Conservation (phyloP, 2,797 vertebrate genomes). For the Hafferia zeledoni region DNA sequence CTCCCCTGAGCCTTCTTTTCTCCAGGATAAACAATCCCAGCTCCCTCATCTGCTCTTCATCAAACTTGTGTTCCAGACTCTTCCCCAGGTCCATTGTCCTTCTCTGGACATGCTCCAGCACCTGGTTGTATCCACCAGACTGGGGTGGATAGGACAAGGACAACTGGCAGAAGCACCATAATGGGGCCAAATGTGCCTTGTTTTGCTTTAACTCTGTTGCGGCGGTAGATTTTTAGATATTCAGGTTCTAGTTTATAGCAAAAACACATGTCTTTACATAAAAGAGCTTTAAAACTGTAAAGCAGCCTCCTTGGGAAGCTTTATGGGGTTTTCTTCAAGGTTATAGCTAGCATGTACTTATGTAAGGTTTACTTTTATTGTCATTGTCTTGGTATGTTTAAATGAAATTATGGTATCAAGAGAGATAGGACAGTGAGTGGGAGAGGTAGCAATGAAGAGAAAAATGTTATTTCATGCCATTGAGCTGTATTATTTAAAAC, state of each 20-base stretch:
- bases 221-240: background rate
- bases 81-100: background rate
- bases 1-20: background rate
- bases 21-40: background rate
- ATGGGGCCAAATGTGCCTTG: background rate
- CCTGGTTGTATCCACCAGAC: background rate
- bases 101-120: background rate
- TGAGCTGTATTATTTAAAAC: background rate
- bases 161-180: background rate
- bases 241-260: background rate
- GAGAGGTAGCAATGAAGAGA: background rate
- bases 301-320: conserved; percentile 12
- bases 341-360: conserved; percentile 15
- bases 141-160: background rate
- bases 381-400: conserved; percentile 28
- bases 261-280: conserved; percentile 12
- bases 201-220: background rate
- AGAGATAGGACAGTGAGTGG: background rate
- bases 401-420: conserved; percentile 41
- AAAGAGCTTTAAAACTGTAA: conserved; percentile 37
- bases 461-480: background rate
- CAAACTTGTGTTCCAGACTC: background rate
- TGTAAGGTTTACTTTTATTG: conserved; percentile 38
- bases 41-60: background rate
- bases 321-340: conserved; percentile 4